These are phyloP conservation scores for Polylopha cassiicola DNA, from an alignment of 2,888 invertebrate species.

Conservation along the genomic window DNA sequence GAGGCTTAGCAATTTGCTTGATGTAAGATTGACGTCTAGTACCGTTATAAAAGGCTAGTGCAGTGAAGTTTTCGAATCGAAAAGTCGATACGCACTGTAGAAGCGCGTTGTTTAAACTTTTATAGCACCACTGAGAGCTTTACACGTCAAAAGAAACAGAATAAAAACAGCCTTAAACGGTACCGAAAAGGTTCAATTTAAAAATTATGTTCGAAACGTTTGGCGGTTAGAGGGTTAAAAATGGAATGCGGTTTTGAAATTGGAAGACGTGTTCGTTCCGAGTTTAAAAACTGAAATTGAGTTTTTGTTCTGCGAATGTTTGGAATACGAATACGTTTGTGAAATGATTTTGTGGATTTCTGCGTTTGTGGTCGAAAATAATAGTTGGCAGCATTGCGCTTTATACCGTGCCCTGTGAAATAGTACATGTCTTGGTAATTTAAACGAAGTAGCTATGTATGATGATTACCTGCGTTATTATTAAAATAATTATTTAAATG, in stretches of 20 bases:
- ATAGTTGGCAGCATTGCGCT: no score
- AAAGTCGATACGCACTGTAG: no score
- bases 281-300: constrained; percentile 42
- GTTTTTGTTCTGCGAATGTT: constrained; percentile 33
- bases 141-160: constrained; percentile 43
- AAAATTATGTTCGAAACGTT: no score
- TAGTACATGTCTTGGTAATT: no score
- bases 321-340: constrained; percentile 11
- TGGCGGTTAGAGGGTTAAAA: constrained; percentile 34
- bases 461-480: no score
- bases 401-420: no score
- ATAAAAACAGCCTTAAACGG: background rate
- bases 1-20: constrained; percentile 44
- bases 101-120: no score
- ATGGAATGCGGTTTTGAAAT: constrained; percentile 63
- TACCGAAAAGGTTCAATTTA: no score
- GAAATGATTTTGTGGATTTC: background rate
- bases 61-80: no score
- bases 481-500: no score
- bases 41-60: constrained; percentile 62
- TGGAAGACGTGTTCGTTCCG: constrained; percentile 52
- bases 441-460: no score
- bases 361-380: no score
- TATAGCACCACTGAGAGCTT: constrained; percentile 50
- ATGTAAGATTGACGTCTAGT: constrained; percentile 60